Conservation (phyloP, 2,888 invertebrate species). For the Bibio marci region DNA sequence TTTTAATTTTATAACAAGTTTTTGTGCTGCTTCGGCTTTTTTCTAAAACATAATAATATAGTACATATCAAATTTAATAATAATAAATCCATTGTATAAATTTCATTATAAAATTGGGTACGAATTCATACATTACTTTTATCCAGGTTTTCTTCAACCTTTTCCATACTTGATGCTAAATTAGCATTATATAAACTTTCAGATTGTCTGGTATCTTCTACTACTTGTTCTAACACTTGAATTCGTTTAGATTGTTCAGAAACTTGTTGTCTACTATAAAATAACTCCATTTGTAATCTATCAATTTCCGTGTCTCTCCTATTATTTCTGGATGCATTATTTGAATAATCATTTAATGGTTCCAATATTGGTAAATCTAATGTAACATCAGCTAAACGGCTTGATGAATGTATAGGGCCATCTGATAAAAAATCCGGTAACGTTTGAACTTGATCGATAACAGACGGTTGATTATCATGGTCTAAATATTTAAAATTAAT, state of each 20-base stretch:
- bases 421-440: constrained; percentile 57
- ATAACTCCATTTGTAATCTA: constrained; percentile 36
- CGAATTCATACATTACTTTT: constrained; percentile 33
- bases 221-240: constrained; percentile 34
- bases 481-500: too few relatives aligned
- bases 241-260: constrained; percentile 34
- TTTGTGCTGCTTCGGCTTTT: constrained; percentile 42
- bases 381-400: constrained; percentile 26
- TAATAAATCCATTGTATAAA: constrained; percentile 6
- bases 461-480: not conserved
- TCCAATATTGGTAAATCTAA: constrained; percentile 27
- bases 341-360: constrained; percentile 7
- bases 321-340: not conserved
- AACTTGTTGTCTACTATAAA: constrained; percentile 34
- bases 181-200: constrained; percentile 36
- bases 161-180: constrained; percentile 37
- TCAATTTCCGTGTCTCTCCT: not conserved
- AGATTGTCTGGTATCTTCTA: constrained; percentile 32
- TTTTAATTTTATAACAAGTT: constrained; percentile 41
- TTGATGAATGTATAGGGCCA: constrained; percentile 37
- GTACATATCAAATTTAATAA: constrained; percentile 9
- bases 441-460: constrained; percentile 24
- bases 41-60: constrained; percentile 30
- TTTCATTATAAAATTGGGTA: not conserved
- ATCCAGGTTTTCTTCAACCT: constrained; percentile 39